Percentiles rank a stretch among this genome's conserved stretches.
phyloP scores from a whole-genome alignment of 2,888 invertebrate species.

The Erannis defoliaria region DNA sequence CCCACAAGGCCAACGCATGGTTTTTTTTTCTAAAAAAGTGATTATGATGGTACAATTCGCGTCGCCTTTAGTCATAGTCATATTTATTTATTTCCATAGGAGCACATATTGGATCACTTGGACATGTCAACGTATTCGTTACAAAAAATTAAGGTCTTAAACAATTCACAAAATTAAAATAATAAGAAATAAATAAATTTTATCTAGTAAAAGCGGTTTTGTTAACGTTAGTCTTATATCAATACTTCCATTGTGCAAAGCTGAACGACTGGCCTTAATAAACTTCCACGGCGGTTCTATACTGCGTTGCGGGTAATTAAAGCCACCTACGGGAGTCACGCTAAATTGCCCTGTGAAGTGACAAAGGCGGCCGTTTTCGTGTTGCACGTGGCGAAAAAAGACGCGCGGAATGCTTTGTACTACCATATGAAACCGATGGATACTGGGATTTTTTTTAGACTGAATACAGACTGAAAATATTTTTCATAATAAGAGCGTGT shows the following conservation, averaged over 20 bases:
- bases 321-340: constrained; percentile 48
- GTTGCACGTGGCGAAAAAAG: constrained; percentile 40
- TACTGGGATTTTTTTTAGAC: background rate
- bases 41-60: too few species aligned
- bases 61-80: too few species aligned
- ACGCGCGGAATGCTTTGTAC: constrained; percentile 40
- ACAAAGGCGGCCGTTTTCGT: constrained; percentile 38
- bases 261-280: constrained; percentile 21
- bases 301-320: constrained; percentile 58
- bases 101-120: too few species aligned
- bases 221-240: background rate
- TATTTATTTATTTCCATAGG: too few species aligned
- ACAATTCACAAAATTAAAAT: too few species aligned
- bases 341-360: constrained; percentile 44
- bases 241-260: background rate
- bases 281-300: constrained; percentile 43
- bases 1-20: too few species aligned
- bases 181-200: too few species aligned
- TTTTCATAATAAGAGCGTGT: background rate
- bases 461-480: background rate
- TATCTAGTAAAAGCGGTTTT: background rate
- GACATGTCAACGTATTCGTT: too few species aligned
- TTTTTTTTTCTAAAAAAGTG: too few species aligned
- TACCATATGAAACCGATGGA: constrained; percentile 8
- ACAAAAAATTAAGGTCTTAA: too few species aligned